Conservation (phyloP, 2,113 vertebrate species). For the Gadus chalcogrammus region DNA sequence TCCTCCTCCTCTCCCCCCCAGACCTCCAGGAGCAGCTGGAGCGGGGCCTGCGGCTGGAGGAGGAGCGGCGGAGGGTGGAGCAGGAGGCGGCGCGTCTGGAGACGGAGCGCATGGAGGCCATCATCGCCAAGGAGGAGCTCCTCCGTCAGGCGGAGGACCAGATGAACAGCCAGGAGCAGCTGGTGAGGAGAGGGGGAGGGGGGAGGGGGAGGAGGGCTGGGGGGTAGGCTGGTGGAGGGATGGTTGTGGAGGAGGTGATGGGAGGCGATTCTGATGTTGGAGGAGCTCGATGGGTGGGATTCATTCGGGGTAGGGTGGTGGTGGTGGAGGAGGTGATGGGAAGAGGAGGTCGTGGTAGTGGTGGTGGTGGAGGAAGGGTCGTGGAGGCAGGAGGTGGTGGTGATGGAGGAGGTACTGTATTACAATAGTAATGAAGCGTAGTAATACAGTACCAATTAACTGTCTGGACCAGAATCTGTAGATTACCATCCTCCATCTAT, state of each 20-base stretch:
- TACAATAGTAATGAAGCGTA: no score
- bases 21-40: constrained; percentile 92
- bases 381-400: no score
- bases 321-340: no score
- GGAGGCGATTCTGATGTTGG: constrained; percentile 71
- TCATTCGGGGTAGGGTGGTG: not conserved
- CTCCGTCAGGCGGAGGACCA: constrained; percentile 87
- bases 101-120: constrained; percentile 85
- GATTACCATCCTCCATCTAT: no score
- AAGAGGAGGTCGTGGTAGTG: no score
- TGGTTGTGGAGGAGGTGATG: no score
- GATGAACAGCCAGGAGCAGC: constrained; percentile 91
- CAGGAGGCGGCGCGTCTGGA: constrained; percentile 89
- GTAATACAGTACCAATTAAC: no score
- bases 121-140: constrained; percentile 94
- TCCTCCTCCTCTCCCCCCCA: constrained; percentile 39
- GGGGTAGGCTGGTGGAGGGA: not conserved
- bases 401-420: no score
- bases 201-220: not conserved
- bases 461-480: no score
- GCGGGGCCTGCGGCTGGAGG: constrained; percentile 83
- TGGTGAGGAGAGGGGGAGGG: constrained; percentile 71
- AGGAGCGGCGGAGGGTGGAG: constrained; percentile 85
- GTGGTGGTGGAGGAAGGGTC: no score
- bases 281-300: not conserved